Conservation (phyloP, 2,888 invertebrate genomes). For the Gari tellinella region DNA sequence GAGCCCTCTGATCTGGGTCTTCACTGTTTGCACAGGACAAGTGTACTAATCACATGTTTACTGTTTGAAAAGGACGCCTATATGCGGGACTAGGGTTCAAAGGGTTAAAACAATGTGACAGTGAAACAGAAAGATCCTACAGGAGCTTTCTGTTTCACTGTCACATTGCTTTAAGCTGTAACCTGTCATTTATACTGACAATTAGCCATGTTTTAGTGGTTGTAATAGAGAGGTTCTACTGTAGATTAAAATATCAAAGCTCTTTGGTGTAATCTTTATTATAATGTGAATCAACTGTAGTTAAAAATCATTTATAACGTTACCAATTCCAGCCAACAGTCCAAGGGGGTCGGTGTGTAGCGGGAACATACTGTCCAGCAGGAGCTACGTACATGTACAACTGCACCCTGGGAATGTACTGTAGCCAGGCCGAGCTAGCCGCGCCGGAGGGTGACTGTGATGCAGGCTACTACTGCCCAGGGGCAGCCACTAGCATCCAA, state of each 20-base stretch:
- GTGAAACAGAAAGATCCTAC: too few species aligned
- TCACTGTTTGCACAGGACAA: too few species aligned
- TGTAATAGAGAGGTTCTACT: too few species aligned
- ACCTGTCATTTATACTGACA: too few species aligned
- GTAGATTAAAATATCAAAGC: neutral
- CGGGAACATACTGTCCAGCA: constrained; percentile 79
- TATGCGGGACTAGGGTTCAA: too few species aligned
- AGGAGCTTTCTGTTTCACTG: too few species aligned
- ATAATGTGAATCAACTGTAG: neutral
- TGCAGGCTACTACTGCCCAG: constrained; percentile 77
- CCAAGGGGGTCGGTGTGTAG: constrained; percentile 78
- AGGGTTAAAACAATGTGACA: too few species aligned
- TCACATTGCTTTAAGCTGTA: too few species aligned
- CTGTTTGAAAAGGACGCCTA: too few species aligned
- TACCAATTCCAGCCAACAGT: constrained; percentile 67
- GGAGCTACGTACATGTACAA: constrained; percentile 72
- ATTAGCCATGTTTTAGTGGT: too few species aligned
- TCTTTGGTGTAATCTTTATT: neutral
- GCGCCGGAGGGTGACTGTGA: constrained; percentile 75
- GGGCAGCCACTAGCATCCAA: constrained; percentile 64
- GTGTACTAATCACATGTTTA: too few species aligned
- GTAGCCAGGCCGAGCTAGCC: constrained; percentile 72
- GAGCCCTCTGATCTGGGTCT: too few species aligned
- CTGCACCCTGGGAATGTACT: constrained; percentile 81
- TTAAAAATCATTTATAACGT: neutral